A percentile compares a stretch with the other conserved stretches of the same genome.
These are phyloP conservation scores for Melanerpes aurifrons DNA, from an alignment of 2,113 vertebrate species.

Conservation along the genomic window DNA sequence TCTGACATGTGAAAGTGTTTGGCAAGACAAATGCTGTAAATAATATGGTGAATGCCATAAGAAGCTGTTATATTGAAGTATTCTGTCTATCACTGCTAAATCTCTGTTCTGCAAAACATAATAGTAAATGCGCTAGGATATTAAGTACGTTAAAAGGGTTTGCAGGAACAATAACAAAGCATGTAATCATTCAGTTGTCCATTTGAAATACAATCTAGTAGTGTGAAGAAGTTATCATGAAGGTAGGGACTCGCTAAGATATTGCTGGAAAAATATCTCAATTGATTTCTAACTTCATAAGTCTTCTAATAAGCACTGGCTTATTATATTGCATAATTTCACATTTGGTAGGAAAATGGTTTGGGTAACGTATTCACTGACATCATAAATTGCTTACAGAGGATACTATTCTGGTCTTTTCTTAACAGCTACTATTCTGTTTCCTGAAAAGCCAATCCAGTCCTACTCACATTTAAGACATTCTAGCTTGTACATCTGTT, in stretches of 20 bases:
- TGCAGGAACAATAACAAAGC: neutral
- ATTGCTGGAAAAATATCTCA: neutral
- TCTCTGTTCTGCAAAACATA: neutral
- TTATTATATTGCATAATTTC: neutral
- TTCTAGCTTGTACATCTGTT: neutral
- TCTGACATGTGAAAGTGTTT: neutral
- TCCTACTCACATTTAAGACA: neutral
- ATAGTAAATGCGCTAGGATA: neutral
- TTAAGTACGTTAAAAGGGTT: neutral
- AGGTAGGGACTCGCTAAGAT: neutral
- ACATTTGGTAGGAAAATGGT: neutral
- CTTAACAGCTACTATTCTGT: neutral
- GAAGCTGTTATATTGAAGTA: neutral
- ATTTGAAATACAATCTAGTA: neutral
- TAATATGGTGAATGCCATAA: neutral
- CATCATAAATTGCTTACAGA: neutral
- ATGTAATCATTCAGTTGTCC: neutral
- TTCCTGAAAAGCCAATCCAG: neutral
- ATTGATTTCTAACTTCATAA: neutral
- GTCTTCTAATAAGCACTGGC: neutral
- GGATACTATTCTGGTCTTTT: neutral
- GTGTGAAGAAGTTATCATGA: neutral
- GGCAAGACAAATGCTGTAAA: neutral
- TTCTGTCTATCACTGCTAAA: neutral
- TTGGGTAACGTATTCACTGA: neutral